These are phyloP conservation scores for Dallia pectoralis DNA, from an alignment of 2,797 vertebrate species.

Conservation along the genomic window DNA sequence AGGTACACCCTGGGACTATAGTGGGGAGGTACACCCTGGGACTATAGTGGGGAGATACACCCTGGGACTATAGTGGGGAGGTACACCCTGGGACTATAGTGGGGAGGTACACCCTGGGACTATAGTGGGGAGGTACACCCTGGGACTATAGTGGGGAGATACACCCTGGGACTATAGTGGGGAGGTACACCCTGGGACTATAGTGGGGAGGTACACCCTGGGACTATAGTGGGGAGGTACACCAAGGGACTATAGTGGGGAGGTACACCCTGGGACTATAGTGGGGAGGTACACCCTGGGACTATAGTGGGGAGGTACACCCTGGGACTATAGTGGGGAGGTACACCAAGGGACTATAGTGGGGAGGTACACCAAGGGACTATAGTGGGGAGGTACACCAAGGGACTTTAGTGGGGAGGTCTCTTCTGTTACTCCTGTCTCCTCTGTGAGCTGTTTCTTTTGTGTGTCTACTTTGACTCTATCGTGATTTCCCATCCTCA, in stretches of 20 bases:
- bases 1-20: too few species aligned
- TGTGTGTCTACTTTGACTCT: not conserved
- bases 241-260: slow-evolving; percentile 26
- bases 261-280: too few species aligned
- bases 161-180: too few species aligned
- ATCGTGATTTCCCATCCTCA: not conserved
- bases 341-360: not conserved
- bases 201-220: slow-evolving; percentile 80
- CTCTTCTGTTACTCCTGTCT: not conserved
- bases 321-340: too few species aligned
- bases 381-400: too few species aligned
- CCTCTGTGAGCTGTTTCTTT: not conserved
- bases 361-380: too few species aligned
- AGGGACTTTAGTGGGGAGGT: not conserved
- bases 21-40: too few species aligned
- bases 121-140: too few species aligned
- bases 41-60: slow-evolving; percentile 75
- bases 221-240: too few species aligned
- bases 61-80: too few species aligned
- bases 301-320: slow-evolving; percentile 75
- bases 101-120: too few species aligned
- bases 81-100: not conserved
- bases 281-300: too few species aligned
- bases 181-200: not conserved
- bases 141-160: slow-evolving; percentile 73